Evolutionary conservation across 2,888 invertebrate genomes (phyloP).

Genomic region (Miltochrista miniata): DNA sequence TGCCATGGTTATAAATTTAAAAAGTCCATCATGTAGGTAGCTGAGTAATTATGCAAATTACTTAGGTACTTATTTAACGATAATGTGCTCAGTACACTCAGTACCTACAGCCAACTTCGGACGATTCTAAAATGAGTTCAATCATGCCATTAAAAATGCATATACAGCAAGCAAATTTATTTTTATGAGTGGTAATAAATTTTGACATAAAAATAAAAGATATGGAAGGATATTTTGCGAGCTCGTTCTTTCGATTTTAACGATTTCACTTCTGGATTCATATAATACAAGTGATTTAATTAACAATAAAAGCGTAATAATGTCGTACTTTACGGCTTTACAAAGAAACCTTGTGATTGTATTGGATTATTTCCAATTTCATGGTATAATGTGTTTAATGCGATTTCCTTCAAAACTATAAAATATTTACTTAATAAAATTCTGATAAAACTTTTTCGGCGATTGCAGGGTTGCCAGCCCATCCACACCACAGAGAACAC

Average conservation of each 20-base stretch:
- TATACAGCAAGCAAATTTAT: conserved; percentile 54
- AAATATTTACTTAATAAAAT: too few species aligned
- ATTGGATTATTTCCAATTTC: conserved; percentile 34
- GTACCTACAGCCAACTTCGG: conserved; percentile 46
- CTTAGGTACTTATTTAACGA: too few species aligned
- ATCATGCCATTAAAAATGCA: conserved; percentile 63
- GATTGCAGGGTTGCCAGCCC: too few species aligned
- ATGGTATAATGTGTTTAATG: conserved; percentile 23
- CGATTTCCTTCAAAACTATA: conserved; percentile 20
- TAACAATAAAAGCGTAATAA: conserved; percentile 58
- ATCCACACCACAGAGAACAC: too few species aligned
- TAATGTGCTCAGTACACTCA: not conserved
- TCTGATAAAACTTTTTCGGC: too few species aligned
- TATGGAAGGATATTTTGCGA: conserved; percentile 62
- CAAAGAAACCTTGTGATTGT: conserved; percentile 36
- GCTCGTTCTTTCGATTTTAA: conserved; percentile 61
- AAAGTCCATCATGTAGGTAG: too few species aligned
- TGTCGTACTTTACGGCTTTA: conserved; percentile 39
- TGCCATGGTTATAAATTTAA: too few species aligned
- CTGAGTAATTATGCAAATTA: too few species aligned
- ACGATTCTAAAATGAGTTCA: conserved; percentile 56
- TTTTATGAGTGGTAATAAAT: conserved; percentile 70
- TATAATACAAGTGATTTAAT: conserved; percentile 62
- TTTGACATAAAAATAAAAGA: conserved; percentile 63
- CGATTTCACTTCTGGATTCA: conserved; percentile 56